These are phyloP conservation scores for Drosophila quinaria DNA, from an alignment of 2,888 invertebrate species.

Conservation along the genomic window DNA sequence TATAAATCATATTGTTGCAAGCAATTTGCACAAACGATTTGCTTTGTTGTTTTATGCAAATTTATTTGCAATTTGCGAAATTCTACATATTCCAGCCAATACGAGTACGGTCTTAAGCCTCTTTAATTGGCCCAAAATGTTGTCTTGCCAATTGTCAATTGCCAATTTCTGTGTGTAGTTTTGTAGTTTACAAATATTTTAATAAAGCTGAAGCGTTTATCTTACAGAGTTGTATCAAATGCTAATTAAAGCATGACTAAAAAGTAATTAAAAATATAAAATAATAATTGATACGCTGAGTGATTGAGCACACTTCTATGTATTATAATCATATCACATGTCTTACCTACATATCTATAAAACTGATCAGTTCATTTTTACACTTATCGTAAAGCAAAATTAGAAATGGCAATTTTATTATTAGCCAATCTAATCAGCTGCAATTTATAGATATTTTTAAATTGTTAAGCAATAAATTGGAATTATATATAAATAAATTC, in stretches of 20 bases:
- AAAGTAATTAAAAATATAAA: not conserved
- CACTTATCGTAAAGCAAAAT: conserved; percentile 22
- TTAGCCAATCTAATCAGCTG: conserved; percentile 9
- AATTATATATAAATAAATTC: not conserved
- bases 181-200: conserved; percentile 16
- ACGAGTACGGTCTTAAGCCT: conserved; percentile 12
- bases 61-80: conserved; percentile 46
- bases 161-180: conserved; percentile 3
- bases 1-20: conserved; percentile 77
- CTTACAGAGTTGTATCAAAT: not conserved
- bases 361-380: not conserved
- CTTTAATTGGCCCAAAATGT: conserved; percentile 36
- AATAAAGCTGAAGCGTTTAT: not conserved
- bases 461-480: not conserved
- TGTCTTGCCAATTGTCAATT: conserved; percentile 9
- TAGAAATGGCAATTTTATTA: conserved; percentile 9
- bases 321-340: conserved; percentile 18
- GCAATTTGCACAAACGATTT: conserved; percentile 79
- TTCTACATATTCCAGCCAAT: conserved; percentile 11
- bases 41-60: conserved; percentile 50
- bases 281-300: not conserved
- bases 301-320: conserved; percentile 6
- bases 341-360: not conserved
- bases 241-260: not conserved
- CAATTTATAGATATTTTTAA: conserved; percentile 4